Evolutionary conservation across 2,797 vertebrate species (phyloP), one percentile per base, ranked within the genome.

Genomic region (Sebastes iracundus): DNA sequence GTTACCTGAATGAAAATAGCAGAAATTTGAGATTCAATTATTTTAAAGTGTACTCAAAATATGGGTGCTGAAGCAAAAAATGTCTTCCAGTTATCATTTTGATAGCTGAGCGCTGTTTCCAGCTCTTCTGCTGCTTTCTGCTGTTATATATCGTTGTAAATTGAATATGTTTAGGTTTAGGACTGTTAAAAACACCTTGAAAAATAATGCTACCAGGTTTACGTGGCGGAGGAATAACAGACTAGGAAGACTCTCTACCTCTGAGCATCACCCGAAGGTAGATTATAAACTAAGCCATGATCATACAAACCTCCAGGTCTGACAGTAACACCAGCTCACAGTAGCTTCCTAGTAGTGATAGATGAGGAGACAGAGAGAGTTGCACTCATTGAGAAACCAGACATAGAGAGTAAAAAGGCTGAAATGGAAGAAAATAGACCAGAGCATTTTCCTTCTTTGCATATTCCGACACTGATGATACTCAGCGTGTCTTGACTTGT

Each of bases 401-500:
- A 76, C 28, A 32, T 16, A 38, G 6, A 42, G 53, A 62, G 63
- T n/a, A 69, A 27, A 80, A 81, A 75, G 23, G n/a, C 46, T 86
- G 42, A 82, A 81, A 65, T 46, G n/a, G 38, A 77, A 63, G 62
- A 76, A 87, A 75, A 81, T 35, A 71, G 25, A 76, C 53, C 65
- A 20, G 28, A 80, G 56, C 25, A 70, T 85, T 89, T 84, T 74
- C 22, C 62, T 83, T 80, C n/a, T 89, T 89, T 80, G 18, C 49
- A 64, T 77, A 80, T 91, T 66, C 85, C 80, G 76, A 70, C 83
- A 60, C 75, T 86, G 66, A 30, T 38, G 49, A 77, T 58, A n/a
- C 80, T 76, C 80, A 1, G 83, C 89, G 38, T 86, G 93, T 87
- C 83, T 67, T 69, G 86, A 90, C 92, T 87, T 89, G 88, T 86